Conservation (phyloP, 2,113 vertebrate genomes). For the Candoia aspera region DNA sequence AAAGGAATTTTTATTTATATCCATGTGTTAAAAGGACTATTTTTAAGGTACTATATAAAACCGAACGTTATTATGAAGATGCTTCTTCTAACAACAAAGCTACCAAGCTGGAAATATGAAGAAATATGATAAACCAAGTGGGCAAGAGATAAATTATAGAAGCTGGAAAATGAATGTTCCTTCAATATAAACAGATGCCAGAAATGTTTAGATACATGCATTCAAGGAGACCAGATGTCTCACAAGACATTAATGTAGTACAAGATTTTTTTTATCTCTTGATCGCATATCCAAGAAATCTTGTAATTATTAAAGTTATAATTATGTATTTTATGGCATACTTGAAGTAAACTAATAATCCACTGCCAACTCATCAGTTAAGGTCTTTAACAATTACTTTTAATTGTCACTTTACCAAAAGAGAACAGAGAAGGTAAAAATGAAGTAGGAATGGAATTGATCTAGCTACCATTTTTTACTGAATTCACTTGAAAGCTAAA, state of each 20-base stretch:
- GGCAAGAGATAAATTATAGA: neutral
- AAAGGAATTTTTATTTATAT: neutral
- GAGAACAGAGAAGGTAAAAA: neutral
- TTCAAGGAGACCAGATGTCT: constrained; percentile 56
- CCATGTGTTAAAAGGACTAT: neutral
- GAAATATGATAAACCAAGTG: constrained; percentile 17
- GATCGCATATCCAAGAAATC: constrained; percentile 46
- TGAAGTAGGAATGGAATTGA: neutral
- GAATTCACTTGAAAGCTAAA: too few species aligned
- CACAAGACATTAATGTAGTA: constrained; percentile 53
- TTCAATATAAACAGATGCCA: constrained; percentile 54
- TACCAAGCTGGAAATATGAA: constrained; percentile 12
- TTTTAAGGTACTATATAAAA: neutral
- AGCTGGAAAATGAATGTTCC: constrained; percentile 25
- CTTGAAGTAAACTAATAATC: constrained; percentile 42
- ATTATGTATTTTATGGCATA: constrained; percentile 58
- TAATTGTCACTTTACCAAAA: neutral
- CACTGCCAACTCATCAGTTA: constrained; percentile 45
- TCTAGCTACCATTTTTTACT: neutral
- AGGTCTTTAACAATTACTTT: constrained; percentile 17
- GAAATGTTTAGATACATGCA: constrained; percentile 53
- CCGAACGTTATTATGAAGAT: neutral
- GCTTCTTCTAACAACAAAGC: constrained; percentile 4
- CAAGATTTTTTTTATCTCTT: constrained; percentile 64
- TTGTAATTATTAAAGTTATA: constrained; percentile 57